phyloP scores from a whole-genome alignment of 37 sponge, comb jelly and placozoan genomes.

The Ephydatia muelleri region DNA sequence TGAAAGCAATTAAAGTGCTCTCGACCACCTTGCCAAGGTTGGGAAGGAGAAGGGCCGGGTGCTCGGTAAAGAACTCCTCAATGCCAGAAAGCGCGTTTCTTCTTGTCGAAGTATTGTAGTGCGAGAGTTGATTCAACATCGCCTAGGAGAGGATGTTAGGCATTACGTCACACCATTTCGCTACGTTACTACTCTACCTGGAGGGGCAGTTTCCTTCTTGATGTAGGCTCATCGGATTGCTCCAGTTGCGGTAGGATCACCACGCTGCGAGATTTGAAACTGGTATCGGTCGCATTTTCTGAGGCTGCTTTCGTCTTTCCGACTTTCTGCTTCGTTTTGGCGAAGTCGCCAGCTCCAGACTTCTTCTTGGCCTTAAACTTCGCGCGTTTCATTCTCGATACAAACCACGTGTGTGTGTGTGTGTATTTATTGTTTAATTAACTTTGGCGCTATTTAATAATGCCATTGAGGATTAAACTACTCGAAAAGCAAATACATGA shows the following conservation, averaged over 20 bases:
- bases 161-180: too few relatives aligned
- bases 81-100: conserved; percentile 41
- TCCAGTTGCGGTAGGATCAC: conserved; percentile 56
- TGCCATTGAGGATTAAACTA: too few relatives aligned
- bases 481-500: too few relatives aligned
- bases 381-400: too few relatives aligned
- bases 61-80: conserved; percentile 24
- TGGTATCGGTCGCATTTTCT: conserved; percentile 54
- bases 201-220: conserved; percentile 42
- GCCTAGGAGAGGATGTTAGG: conserved; percentile 11
- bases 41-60: conserved; percentile 30
- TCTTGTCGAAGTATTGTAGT: conserved; percentile 29
- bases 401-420: too few relatives aligned
- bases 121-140: conserved; percentile 34
- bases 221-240: conserved; percentile 25
- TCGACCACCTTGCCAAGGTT: conserved; percentile 44
- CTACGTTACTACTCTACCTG: conserved; percentile 24
- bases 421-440: too few relatives aligned
- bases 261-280: conserved; percentile 49
- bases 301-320: conserved; percentile 60
- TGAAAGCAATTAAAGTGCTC: not conserved
- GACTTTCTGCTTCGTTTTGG: conserved; percentile 61
- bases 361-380: not conserved
- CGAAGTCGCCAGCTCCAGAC: conserved; percentile 28
- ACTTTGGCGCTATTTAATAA: too few relatives aligned